These are phyloP conservation scores for Anoura caudifer DNA, from an alignment of 2,113 vertebrate genomes.

Conservation along the genomic window DNA sequence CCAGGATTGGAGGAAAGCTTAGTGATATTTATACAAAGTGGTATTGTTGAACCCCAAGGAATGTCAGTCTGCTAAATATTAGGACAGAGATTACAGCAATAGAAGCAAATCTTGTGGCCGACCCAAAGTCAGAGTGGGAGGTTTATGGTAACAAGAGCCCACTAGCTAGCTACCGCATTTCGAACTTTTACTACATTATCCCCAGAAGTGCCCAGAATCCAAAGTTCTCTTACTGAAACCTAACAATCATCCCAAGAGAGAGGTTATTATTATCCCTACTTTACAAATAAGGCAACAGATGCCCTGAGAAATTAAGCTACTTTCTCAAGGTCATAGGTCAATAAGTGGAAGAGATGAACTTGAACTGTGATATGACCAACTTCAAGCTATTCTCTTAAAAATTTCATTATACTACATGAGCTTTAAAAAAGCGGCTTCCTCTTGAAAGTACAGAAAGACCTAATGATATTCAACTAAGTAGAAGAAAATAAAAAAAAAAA, in stretches of 20 bases:
- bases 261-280: not conserved
- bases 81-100: not conserved
- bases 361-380: not conserved
- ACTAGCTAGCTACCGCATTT: not conserved
- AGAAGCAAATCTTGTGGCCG: conserved; percentile 1
- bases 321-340: not conserved
- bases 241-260: not conserved
- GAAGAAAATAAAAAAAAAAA: not conserved
- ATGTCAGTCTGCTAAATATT: not conserved
- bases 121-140: not conserved
- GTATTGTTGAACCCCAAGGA: not conserved
- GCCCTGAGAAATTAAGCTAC: not conserved
- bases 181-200: not conserved
- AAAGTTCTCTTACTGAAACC: not conserved
- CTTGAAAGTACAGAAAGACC: not conserved
- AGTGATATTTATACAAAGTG: not conserved
- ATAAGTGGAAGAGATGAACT: not conserved
- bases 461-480: not conserved
- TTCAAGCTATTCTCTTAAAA: not conserved
- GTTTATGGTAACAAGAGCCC: not conserved
- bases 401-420: not conserved
- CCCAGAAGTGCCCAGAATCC: not conserved
- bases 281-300: not conserved
- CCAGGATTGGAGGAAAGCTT: not conserved
- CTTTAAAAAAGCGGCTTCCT: not conserved